These are phyloP conservation scores for Drymonia ruficornis DNA, from an alignment of 2,888 invertebrate species.

Conservation along the genomic window DNA sequence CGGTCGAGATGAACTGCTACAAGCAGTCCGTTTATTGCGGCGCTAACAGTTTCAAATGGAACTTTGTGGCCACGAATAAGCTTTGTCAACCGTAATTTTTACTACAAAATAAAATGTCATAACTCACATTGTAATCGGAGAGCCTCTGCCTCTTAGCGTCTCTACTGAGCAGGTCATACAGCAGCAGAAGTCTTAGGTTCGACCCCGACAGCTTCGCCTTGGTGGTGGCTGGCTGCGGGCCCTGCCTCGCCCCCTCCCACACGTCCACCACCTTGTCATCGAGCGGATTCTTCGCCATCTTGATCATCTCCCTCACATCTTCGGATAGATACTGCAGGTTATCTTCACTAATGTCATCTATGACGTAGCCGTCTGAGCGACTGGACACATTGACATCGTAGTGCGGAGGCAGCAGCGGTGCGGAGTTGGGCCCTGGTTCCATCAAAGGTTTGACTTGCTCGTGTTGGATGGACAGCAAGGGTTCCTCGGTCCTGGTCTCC, in stretches of 20 bases:
- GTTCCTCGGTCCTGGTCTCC: slow-evolving; percentile 58
- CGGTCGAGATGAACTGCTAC: too few relatives aligned
- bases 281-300: slow-evolving; percentile 65
- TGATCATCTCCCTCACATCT: slow-evolving; percentile 72
- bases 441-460: slow-evolving; percentile 70
- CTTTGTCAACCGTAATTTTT: not conserved
- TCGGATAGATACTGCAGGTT: slow-evolving; percentile 74
- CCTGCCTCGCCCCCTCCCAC: slow-evolving; percentile 63
- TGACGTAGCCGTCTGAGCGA: slow-evolving; percentile 58
- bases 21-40: too few relatives aligned
- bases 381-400: slow-evolving; percentile 60
- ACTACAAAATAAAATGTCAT: not conserved
- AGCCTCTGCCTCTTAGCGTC: slow-evolving; percentile 87
- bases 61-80: not conserved
- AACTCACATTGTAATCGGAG: slow-evolving; percentile 85
- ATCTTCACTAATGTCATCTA: slow-evolving; percentile 66
- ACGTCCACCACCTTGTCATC: slow-evolving; percentile 70
- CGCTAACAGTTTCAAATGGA: too few relatives aligned
- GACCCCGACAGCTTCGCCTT: slow-evolving; percentile 84
- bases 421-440: slow-evolving; percentile 58
- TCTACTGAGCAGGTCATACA: slow-evolving; percentile 87
- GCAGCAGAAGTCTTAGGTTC: slow-evolving; percentile 83
- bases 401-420: slow-evolving; percentile 64
- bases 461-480: slow-evolving; percentile 61
- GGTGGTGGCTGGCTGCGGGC: slow-evolving; percentile 60